These are phyloP conservation scores for Callospermophilus lateralis DNA, from an alignment of 2,113 vertebrate genomes.

Conservation along the genomic window DNA sequence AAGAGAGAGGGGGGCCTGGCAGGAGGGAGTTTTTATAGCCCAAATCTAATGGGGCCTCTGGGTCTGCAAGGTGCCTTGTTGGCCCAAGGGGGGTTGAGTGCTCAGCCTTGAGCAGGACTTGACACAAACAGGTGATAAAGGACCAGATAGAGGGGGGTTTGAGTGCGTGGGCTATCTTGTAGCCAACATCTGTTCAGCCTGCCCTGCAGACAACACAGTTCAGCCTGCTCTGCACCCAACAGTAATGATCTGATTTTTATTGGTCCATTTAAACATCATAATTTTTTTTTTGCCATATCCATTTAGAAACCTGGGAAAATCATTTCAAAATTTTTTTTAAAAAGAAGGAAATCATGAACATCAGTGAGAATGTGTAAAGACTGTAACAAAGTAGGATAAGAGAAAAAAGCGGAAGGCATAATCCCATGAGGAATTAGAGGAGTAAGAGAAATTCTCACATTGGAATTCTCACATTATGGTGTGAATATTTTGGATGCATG, in stretches of 20 bases:
- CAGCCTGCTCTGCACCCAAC: no score
- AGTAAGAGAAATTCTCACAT: neutral
- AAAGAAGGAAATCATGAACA: neutral
- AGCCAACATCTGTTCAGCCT: no score
- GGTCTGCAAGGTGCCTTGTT: no score
- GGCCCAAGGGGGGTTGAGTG: no score
- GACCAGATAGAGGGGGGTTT: no score
- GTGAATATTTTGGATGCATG: neutral
- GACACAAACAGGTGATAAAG: no score
- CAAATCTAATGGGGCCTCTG: no score
- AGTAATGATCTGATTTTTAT: slow-evolving; percentile 2
- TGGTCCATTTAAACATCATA: neutral
- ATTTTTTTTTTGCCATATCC: slow-evolving; percentile 26
- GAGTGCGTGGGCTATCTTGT: no score
- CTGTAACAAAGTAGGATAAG: neutral
- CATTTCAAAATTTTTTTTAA: neutral
- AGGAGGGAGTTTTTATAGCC: no score
- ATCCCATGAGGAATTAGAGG: neutral
- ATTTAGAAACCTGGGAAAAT: neutral
- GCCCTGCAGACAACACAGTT: no score
- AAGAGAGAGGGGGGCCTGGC: no score
- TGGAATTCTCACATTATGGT: neutral
- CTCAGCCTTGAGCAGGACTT: no score
- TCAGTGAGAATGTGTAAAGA: neutral
- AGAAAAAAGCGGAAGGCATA: neutral